A percentile compares a stretch with the other conserved stretches of the same genome.
These are phyloP conservation scores for Phortica variegata DNA, from an alignment of 1,140 invertebrate species.

Conservation along the genomic window DNA sequence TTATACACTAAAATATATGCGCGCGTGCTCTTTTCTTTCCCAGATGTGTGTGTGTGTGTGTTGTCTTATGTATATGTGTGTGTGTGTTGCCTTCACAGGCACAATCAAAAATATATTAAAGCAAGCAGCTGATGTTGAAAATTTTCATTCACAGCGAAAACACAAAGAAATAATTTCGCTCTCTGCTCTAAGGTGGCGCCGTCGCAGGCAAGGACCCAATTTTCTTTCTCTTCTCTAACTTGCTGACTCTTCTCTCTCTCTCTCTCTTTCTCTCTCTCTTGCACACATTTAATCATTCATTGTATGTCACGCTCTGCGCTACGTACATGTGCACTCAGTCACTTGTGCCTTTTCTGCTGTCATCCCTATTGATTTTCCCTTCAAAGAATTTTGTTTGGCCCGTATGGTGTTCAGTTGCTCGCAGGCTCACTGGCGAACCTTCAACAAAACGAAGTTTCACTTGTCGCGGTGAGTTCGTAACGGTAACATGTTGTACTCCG, in stretches of 20 bases:
- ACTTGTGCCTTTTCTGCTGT: constrained; percentile 6
- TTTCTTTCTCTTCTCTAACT: constrained; percentile 21
- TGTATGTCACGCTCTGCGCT: no score
- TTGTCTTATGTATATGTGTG: constrained; percentile 29
- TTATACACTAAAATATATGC: constrained; percentile 41
- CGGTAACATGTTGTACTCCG: constrained; percentile 32
- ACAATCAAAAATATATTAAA: constrained; percentile 46
- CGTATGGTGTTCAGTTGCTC: constrained; percentile 4
- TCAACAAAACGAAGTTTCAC: constrained; percentile 49
- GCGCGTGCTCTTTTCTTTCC: constrained; percentile 27
- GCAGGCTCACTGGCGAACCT: constrained; percentile 46
- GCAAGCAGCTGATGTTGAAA: constrained; percentile 39
- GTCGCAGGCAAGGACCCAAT: constrained; percentile 6
- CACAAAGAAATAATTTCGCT: constrained; percentile 22
- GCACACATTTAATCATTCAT: constrained; percentile 22
- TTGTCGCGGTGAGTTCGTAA: constrained; percentile 52
- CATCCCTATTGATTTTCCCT: constrained; percentile 42
- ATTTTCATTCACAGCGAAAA: constrained; percentile 48
- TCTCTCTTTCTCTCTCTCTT: constrained; percentile 15
- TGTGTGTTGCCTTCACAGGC: constrained; percentile 14
- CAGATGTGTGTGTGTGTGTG: constrained; percentile 44
- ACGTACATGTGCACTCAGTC: constrained; percentile 13
- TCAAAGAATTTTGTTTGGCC: constrained; percentile 35
- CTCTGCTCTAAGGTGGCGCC: constrained; percentile 7
- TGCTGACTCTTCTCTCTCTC: constrained; percentile 9